Evolutionary conservation across 2,113 vertebrate species (phyloP), one percentile per base, ranked within the genome.

Genomic region (Lophotis ruficrista): DNA sequence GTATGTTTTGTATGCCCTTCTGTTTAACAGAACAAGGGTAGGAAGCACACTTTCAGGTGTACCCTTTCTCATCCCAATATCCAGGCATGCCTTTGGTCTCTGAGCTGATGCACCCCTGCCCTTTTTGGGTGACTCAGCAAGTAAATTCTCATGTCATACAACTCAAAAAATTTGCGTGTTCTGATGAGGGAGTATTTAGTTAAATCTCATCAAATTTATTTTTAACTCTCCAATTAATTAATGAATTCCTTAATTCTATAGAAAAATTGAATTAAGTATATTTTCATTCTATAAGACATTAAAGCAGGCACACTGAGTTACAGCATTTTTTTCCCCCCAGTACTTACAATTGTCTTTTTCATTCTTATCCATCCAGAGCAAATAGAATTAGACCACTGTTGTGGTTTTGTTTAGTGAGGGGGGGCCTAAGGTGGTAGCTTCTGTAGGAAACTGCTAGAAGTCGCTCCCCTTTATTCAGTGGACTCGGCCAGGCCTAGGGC

Each of bases 221-320:
- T 96, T 86, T 75, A 86, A 70, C 81, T 81, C 18, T 70, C 73
- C 48, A 65, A 37, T 66, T 94, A 94, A 90, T 89, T 56, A 80
- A 65, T 84, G 61, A 50, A 72, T 92, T 92, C 25, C 17, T 92
- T 93, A 77, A 86, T 87, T 94, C 48, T 71, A 69, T 48, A 80
- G 85, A 90, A 69, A 65, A 80, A 90, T 33, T 93, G 38, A 91
- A 87, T 82, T 71, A 93, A 94, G 57, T 47, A 10, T 51, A 51
- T 94, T 92, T 94, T 89, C 27, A 56, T 94, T 92, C 33, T 78
- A 2, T 65, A 73, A 65, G 37, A 81, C 53, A 91, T 72, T 31
- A 80, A 62, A 91, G 58, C 28, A 91, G 57, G 28, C 31, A 78
- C n/a, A 75, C 21, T 43, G 37, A 76, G 18, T 89, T 90, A 57